Conservation (phyloP, 2,888 invertebrate genomes). For the Conus canariensis region DNA sequence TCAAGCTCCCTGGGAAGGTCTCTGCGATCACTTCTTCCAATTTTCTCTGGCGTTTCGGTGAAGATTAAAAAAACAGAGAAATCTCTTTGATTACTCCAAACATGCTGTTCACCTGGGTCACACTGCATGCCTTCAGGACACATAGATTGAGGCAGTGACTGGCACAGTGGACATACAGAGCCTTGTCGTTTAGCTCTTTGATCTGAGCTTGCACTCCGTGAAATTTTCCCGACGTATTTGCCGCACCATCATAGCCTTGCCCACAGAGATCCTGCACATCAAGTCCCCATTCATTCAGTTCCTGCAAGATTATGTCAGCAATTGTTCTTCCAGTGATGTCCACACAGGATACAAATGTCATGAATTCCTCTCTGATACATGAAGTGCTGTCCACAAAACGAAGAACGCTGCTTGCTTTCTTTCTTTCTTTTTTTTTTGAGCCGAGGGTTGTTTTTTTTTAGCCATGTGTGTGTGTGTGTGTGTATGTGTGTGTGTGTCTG, state of each 20-base stretch:
- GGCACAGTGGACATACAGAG: conserved; percentile 53
- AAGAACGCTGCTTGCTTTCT: no score
- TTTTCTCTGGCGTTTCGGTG: not conserved
- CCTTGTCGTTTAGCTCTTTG: conserved; percentile 36
- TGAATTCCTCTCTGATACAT: conserved; percentile 24
- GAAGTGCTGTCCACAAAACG: no score
- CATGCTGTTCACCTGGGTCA: not conserved
- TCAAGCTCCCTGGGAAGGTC: no score
- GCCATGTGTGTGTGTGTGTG: no score
- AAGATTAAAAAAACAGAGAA: not conserved
- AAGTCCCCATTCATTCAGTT: conserved; percentile 35
- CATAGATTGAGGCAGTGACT: conserved; percentile 45
- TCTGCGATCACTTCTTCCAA: no score
- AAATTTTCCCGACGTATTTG: conserved; percentile 43
- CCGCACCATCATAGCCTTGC: conserved; percentile 53
- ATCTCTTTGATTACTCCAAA: not conserved
- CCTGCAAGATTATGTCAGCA: conserved; percentile 30
- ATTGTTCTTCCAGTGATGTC: conserved; percentile 39
- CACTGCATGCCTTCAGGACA: conserved; percentile 47
- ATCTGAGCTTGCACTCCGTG: conserved; percentile 50
- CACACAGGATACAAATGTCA: no score
- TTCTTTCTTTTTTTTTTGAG: no score
- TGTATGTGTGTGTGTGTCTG: no score
- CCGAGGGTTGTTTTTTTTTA: no score
- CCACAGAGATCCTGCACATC: conserved; percentile 43